Conservation (phyloP, 1,140 invertebrate genomes). For the Phthorimaea operculella region DNA sequence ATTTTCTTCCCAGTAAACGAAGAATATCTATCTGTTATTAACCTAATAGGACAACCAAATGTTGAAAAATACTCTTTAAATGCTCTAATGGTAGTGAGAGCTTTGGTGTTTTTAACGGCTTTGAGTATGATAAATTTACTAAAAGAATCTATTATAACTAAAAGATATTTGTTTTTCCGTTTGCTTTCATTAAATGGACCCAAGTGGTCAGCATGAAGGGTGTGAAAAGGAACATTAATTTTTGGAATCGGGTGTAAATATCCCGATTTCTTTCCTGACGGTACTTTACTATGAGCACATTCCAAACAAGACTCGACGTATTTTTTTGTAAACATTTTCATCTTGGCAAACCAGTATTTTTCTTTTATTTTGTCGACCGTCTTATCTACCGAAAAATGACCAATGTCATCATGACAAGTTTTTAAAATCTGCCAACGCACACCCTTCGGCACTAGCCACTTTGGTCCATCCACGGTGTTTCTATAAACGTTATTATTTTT, state of each 20-base stretch:
- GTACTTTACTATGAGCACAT: conserved; percentile 13
- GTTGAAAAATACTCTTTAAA: not conserved
- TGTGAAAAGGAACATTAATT: conserved; percentile 13
- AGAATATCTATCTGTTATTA: conserved; percentile 6
- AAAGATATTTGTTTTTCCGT: conserved; percentile 1
- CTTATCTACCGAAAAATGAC: conserved; percentile 25
- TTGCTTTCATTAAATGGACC: conserved; percentile 3
- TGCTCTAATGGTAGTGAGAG: not conserved
- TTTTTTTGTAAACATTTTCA: conserved; percentile 13
- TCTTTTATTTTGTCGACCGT: conserved; percentile 20
- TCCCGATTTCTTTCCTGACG: conserved; percentile 14
- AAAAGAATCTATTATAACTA: conserved; percentile 2
- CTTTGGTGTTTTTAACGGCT: conserved; percentile 1
- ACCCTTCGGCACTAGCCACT: too few relatives aligned
- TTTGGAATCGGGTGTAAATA: conserved; percentile 19
- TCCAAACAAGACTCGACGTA: conserved; percentile 15
- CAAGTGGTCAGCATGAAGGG: conserved; percentile 5
- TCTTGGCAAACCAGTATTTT: conserved; percentile 24
- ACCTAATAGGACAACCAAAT: not conserved
- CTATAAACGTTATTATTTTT: conserved; percentile 4
- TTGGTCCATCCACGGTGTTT: not conserved
- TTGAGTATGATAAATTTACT: conserved; percentile 1
- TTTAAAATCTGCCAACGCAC: conserved; percentile 13
- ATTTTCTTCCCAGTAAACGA: conserved; percentile 3
- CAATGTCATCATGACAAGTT: conserved; percentile 23